phyloP scores from a whole-genome alignment of 2,888 invertebrate species.

The Steinernema carpocapsae region DNA sequence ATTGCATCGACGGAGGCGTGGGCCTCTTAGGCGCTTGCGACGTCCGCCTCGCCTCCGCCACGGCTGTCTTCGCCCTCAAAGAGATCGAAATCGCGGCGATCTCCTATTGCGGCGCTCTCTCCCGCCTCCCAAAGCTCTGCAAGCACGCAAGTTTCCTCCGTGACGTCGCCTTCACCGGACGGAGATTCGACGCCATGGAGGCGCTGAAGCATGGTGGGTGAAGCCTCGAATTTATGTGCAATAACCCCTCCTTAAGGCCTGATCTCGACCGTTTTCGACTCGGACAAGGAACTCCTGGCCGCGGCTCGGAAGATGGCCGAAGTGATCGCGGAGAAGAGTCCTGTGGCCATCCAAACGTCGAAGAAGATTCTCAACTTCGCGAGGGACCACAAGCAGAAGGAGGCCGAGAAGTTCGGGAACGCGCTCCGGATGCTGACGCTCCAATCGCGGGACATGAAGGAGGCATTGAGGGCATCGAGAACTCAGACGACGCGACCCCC shows the following conservation, averaged over 20 bases:
- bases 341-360: conserved; percentile 89
- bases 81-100: conserved; percentile 83
- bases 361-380: conserved; percentile 83
- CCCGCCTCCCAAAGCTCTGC: conserved; percentile 86
- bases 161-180: conserved; percentile 85
- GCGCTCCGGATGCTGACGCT: neutral
- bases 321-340: conserved; percentile 85
- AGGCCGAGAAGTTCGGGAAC: neutral
- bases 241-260: conserved; percentile 75
- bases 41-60: conserved; percentile 85
- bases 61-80: conserved; percentile 90
- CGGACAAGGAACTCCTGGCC: conserved; percentile 78
- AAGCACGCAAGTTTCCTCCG: conserved; percentile 85
- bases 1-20: conserved; percentile 89
- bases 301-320: conserved; percentile 80
- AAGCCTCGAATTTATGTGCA: neutral
- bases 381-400: conserved; percentile 77
- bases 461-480: neutral
- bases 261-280: conserved; percentile 78
- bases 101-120: conserved; percentile 92
- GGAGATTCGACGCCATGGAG: conserved; percentile 77
- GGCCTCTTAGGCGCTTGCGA: conserved; percentile 88
- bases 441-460: neutral
- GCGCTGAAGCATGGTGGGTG: conserved; percentile 52
- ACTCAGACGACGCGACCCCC: neutral